Evolutionary conservation across 2,113 vertebrate genomes (phyloP), one percentile per base, ranked within the genome.

Genomic region (Brachyistius frenatus): DNA sequence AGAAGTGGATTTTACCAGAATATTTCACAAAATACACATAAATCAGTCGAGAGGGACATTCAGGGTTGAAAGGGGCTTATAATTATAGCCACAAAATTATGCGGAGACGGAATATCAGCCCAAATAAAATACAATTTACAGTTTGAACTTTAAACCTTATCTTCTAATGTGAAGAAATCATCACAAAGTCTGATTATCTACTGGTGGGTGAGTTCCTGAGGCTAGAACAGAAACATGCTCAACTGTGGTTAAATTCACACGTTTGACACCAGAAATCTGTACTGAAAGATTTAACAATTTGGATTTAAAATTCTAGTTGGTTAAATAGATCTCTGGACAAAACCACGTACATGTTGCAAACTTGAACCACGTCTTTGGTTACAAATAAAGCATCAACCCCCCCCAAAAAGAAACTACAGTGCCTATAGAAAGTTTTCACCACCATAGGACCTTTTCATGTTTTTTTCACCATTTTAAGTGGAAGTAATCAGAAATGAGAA

Each of bases 321-420:
- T 86, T 85, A 81, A 80, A 89, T 90, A 88, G 74, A 89, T 78
- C 35, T 84, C 76, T 80, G 67, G 78, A 86, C 69, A 87, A 89
- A 90, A 91, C 80, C 84, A 90, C 78, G 79, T 70, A 80, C 78
- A 88, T 76, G 83, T 79, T 78, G 63, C 85, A 86, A 86, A 87
- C 73, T 78, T 65, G 84, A 90, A 90, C 88, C 86, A 93, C 86
- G 73, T 93, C 91, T 92, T 92, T 90, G 89, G 91, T 91, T 90
- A 91, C 82, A 90, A 92, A 91, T 90, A 91, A 91, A 90, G 89
- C 90, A 86, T 88, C 67, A 60, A 60, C 36, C 39, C 68, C 57
- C 62, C 63, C 46, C 33, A 31, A 85, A 75, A 68, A 73, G 13
- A 81, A 82, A 76, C 4, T 62, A 62, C 71, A 87, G 49, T 69